Conservation (phyloP, 2,888 invertebrate species). For the Sarcophaga carnaria region DNA sequence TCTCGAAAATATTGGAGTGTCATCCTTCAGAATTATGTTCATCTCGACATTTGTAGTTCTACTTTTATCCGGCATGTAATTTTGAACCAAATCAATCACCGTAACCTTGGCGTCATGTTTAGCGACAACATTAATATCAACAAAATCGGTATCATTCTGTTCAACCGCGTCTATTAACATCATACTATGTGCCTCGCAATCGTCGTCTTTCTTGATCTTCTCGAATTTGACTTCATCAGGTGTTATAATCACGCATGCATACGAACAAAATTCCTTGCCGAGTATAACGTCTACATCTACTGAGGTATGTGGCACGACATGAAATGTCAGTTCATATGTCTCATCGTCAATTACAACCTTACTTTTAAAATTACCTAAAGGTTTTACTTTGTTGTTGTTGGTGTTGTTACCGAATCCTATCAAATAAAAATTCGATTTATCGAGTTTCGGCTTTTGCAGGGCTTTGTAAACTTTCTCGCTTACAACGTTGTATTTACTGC, state of each 20-base stretch:
- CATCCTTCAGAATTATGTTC: conserved; percentile 43
- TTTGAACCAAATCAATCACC: conserved; percentile 13
- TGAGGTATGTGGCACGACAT: conserved; percentile 37
- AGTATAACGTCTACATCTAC: conserved; percentile 38
- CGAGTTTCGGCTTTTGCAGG: no score
- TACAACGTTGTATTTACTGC: conserved; percentile 28
- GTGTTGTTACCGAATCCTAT: no score
- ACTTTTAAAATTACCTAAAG: no score
- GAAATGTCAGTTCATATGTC: conserved; percentile 9
- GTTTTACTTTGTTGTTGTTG: no score
- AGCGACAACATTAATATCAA: background rate
- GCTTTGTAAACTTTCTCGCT: no score
- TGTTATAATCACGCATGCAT: conserved; percentile 24
- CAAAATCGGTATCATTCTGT: background rate
- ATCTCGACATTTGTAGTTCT: conserved; percentile 41
- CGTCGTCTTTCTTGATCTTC: background rate
- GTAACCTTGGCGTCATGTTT: background rate
- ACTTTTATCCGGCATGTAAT: conserved; percentile 53
- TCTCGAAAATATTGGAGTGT: conserved; percentile 31
- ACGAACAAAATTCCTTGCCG: conserved; percentile 39
- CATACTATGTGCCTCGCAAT: background rate
- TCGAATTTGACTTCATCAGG: conserved; percentile 18
- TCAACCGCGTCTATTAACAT: conserved; percentile 11
- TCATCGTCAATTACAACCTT: no score
- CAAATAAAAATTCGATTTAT: no score